phyloP scores from a whole-genome alignment of 2,797 vertebrate genomes.

The Hippocampus kuda region DNA sequence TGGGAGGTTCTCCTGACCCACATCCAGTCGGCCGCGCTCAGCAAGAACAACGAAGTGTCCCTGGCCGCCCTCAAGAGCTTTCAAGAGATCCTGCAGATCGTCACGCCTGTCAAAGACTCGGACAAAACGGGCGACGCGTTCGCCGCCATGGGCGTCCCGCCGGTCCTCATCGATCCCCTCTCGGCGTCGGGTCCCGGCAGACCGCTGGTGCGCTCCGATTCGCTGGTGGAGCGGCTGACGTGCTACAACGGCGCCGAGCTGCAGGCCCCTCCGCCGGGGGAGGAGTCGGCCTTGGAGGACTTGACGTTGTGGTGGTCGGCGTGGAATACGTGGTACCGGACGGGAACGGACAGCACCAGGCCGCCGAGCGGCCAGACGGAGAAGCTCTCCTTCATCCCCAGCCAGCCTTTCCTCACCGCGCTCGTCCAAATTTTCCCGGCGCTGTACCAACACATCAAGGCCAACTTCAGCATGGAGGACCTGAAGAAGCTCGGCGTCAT shows the following conservation, averaged over 20 bases:
- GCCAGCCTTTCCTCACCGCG: conserved; percentile 96
- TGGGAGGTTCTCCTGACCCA: conserved; percentile 98
- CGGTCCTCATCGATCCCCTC: conserved; percentile 80
- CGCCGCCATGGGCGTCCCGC: conserved; percentile 80
- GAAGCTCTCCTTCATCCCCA: conserved; percentile 91
- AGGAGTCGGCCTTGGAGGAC: conserved; percentile 80
- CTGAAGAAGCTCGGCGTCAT: conserved; percentile 89
- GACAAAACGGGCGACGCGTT: conserved; percentile 83
- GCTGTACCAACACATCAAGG: conserved; percentile 95
- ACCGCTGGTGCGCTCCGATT: conserved; percentile 85
- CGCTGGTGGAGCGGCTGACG: conserved; percentile 82
- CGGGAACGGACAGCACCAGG: conserved; percentile 91
- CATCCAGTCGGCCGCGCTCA: conserved; percentile 95
- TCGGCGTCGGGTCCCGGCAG: conserved; percentile 78
- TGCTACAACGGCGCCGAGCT: conserved; percentile 74
- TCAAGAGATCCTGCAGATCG: conserved; percentile 96
- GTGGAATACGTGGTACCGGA: conserved; percentile 94
- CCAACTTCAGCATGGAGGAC: conserved; percentile 94
- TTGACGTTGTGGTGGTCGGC: conserved; percentile 95
- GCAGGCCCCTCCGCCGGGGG: conserved; percentile 69
- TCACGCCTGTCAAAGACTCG: conserved; percentile 80
- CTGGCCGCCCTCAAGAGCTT: conserved; percentile 98
- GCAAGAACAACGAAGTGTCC: conserved; percentile 98
- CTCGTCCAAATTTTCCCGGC: conserved; percentile 96
- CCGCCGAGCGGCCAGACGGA: conserved; percentile 72